Conservation (phyloP, 2,797 vertebrate species). For the Pogonophryne albipinna region DNA sequence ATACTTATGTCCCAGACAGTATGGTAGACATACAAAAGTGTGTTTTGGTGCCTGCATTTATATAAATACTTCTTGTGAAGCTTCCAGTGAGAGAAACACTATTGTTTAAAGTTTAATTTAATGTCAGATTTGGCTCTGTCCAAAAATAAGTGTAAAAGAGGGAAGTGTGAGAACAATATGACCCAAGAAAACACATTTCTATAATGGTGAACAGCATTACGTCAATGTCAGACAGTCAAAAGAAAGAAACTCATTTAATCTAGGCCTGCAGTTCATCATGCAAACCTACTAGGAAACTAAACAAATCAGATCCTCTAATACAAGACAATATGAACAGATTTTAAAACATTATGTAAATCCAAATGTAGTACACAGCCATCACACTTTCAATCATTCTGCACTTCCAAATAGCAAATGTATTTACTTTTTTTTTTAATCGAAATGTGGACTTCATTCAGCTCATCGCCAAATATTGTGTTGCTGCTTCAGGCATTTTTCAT, state of each 20-base stretch:
- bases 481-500: not conserved
- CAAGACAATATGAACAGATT: constrained; percentile 4
- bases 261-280: not conserved
- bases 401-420: constrained; percentile 1
- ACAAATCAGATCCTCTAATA: constrained; percentile 10
- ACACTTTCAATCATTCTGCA: not conserved
- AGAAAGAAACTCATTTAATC: constrained; percentile 2
- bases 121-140: not conserved
- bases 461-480: not conserved
- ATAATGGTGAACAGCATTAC: not conserved
- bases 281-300: constrained; percentile 21
- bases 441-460: constrained; percentile 32
- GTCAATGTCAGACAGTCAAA: constrained; percentile 4
- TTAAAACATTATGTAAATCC: not conserved
- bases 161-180: not conserved
- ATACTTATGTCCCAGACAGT: not conserved
- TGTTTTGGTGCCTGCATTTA: not conserved
- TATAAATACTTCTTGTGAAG: not conserved
- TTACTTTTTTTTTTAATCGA: constrained; percentile 25
- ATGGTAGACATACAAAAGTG: not conserved
- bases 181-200: not conserved
- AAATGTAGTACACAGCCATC: not conserved
- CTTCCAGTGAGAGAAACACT: not conserved
- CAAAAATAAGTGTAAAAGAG: constrained; percentile 1
- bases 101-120: not conserved